Base-by-base conservation (phyloP, 2,797 vertebrate species). In the Tarsius wallacei region DNA sequence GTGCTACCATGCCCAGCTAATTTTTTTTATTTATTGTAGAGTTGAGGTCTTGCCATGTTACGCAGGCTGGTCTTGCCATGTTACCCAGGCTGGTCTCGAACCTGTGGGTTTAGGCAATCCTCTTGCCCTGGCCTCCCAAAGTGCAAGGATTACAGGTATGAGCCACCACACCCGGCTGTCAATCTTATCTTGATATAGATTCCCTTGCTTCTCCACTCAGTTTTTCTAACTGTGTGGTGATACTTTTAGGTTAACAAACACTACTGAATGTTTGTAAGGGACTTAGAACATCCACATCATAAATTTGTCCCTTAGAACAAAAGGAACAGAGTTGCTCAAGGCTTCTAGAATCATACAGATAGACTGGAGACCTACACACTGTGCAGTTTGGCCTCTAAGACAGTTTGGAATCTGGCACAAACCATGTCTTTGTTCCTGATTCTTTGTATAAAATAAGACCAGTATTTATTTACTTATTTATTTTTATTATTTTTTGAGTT, bases 211-310 rank as follows among this genome's bases (percentile, higher is more conserved):
- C 51, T 94, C 73, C 28, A 78, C 36, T n/a, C 16, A 73, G 0
- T 81, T 91, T 94, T 96, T 87, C 33, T 33, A 87, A 33, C 49
- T 96, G 9, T 90, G n/a, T 19, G 13, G 16, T 87, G 81, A 94
- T 26, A 90, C 17, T 95, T 90, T 95, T 68, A 97, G 57, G 47
- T 51, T 95, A 91, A 92, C 53, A 36, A 87, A 88, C 82, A 74
- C 78, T 96, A 71, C 36, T 91, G 68, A 90, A 36, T 95, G 53
- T 93, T 55, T 85, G 3, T 53, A 87, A 96, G 78, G 84, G 49
- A 4, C 19, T 94, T 95, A 70, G 28, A 95, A 78, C 49, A 78
- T 31, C 33, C 70, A 84, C 74, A 91, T 74, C 15, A 22, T 85
- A 91, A 88, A 53, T 81, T 70, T 78, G 70, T 70, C 22, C 47